Conservation (phyloP, 2,113 vertebrate species). For the Tor tambroides region DNA sequence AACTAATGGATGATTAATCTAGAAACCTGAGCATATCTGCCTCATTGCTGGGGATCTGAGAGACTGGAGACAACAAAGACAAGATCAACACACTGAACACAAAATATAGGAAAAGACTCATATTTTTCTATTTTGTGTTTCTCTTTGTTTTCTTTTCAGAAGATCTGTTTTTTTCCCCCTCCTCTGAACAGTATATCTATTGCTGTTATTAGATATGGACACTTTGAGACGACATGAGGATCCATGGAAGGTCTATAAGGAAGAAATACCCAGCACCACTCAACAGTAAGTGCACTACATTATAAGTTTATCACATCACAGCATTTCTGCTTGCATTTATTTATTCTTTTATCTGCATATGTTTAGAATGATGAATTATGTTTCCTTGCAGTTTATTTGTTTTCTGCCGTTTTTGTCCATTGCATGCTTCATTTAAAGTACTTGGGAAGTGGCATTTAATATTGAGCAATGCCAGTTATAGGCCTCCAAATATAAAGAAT, state of each 20-base stretch:
- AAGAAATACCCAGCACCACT: constrained; percentile 64
- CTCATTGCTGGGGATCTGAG: background rate
- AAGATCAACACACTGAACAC: background rate
- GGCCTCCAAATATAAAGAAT: background rate
- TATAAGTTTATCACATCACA: constrained; percentile 48
- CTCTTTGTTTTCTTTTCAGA: background rate
- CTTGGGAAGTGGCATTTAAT: background rate
- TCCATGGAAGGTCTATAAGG: constrained; percentile 67
- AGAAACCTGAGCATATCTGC: background rate
- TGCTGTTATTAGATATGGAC: constrained; percentile 55
- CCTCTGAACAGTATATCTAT: background rate
- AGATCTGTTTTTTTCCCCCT: background rate
- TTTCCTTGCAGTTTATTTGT: background rate
- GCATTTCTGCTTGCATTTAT: background rate
- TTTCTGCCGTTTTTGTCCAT: background rate
- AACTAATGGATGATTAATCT: constrained; percentile 54
- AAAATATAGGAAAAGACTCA: background rate
- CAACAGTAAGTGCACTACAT: constrained; percentile 64
- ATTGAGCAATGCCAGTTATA: background rate
- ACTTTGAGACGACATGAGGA: constrained; percentile 32
- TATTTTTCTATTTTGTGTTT: background rate
- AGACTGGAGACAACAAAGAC: background rate
- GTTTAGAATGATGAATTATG: no score
- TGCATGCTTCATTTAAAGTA: no score
- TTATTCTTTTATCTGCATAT: no score